Evolutionary conservation across 2,888 invertebrate species (phyloP).

Genomic region (Homarus gammarus): DNA sequence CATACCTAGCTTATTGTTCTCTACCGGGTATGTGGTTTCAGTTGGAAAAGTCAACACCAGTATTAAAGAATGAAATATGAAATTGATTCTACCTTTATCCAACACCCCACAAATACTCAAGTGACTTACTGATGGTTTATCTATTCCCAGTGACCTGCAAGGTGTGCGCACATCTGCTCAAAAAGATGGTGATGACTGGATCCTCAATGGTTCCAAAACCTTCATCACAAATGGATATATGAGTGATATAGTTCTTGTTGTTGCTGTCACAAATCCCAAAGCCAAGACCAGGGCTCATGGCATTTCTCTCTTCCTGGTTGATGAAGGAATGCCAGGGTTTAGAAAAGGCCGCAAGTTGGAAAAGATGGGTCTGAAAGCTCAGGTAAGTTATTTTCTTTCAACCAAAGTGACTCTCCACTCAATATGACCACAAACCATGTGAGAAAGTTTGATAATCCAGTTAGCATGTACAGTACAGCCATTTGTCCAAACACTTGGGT

Average conservation of each 20-base stretch:
- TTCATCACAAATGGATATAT: conserved; percentile 80
- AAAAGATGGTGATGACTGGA: conserved; percentile 80
- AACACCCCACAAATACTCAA: no score
- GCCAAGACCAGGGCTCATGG: conserved; percentile 80
- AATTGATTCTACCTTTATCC: no score
- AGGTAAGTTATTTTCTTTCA: conserved; percentile 67
- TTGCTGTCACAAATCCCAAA: conserved; percentile 79
- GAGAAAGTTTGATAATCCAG: no score
- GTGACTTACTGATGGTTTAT: no score
- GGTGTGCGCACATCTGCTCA: conserved; percentile 80
- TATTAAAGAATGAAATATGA: no score
- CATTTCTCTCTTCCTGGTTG: conserved; percentile 80
- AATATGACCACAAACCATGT: no score
- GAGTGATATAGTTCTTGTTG: conserved; percentile 80
- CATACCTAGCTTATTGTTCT: no score
- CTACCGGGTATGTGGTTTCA: no score
- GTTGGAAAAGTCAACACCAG: no score
- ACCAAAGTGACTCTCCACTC: no score
- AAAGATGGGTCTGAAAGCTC: conserved; percentile 80
- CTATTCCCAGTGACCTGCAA: conserved; percentile 79
- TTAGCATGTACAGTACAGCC: no score
- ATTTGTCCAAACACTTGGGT: no score
- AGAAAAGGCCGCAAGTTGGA: conserved; percentile 80
- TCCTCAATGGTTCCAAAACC: conserved; percentile 80
- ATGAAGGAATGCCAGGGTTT: conserved; percentile 80